Conservation (phyloP, 2,797 vertebrate genomes). For the Crax fasciolata region DNA sequence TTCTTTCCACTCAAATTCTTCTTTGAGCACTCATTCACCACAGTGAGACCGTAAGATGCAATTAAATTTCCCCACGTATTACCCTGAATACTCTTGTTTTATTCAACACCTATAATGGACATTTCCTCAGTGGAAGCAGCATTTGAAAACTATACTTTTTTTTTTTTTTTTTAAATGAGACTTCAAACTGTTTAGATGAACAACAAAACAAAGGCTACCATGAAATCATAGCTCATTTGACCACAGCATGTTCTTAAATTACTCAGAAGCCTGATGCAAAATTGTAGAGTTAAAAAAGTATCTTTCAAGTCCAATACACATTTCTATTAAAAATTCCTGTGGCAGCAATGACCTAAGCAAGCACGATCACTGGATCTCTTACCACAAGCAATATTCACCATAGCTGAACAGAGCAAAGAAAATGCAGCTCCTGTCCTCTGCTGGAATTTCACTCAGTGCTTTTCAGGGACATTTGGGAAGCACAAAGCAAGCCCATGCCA, state of each 20-base stretch:
- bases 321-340: background rate
- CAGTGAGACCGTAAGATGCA: background rate
- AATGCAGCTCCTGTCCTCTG: background rate
- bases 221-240: background rate
- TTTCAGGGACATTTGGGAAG: background rate
- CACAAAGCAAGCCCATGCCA: background rate
- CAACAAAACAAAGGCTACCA: background rate
- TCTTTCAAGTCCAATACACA: background rate
- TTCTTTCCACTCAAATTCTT: background rate
- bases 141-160: background rate
- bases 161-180: background rate
- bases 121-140: background rate
- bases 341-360: background rate
- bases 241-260: background rate
- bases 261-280: background rate
- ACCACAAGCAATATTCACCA: background rate
- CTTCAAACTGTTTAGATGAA: background rate
- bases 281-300: background rate
- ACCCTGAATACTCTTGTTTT: background rate
- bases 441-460: background rate
- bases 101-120: background rate
- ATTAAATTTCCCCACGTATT: background rate
- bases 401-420: background rate
- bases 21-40: background rate
- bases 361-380: background rate